Evolutionary conservation across 2,888 invertebrate species (phyloP), one percentile per base, ranked within the genome.

Genomic region (Polydrusus cervinus): DNA sequence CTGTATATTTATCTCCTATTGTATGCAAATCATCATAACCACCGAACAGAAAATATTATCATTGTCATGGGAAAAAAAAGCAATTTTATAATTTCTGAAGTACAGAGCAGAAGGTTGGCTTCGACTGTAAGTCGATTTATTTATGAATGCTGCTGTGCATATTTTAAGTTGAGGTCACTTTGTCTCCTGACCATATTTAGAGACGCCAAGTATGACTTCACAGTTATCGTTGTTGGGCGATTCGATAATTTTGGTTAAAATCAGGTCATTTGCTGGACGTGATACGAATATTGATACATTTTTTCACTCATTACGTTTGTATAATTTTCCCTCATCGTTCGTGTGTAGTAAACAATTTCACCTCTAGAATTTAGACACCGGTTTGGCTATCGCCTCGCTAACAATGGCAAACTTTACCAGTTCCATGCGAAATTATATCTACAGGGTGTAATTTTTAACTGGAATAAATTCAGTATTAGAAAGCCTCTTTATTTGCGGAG

Each of bases 171-270:
- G 53, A 67, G 67, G 67, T 55, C 67, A 43, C 25, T 55, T 16
- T 20, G 11, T 53, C 55, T 67, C 55, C 55, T 67, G 67, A 13
- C 67, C 67, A 67, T 67, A 67, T 67, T 67, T 67, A 67, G 67
- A n/a, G 8, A 43, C 43, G 25, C 53, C 67, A 67, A 67, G 55
- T 55, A 67, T 55, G 53, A 55, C 53, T 55, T 67, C 43, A 53
- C 67, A 40, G 18, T 30, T 53, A 67, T 55, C 64, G 47, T 64
- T 64, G n/a, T n/a, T 45, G 38, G 45, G 55, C 53, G 53, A 30
- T 30, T 53, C 25, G 30, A n/a, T 30, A 13, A 53, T 5, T 47
- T 16, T 47, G 49, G 51, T 14, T 14, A n/a, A n/a, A 49, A 47
- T 3, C 47, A 16, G 47, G 16, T 47, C 16, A 16, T 1, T n/a